Conservation (phyloP, 2,888 invertebrate genomes). For the Beris chalybata region DNA sequence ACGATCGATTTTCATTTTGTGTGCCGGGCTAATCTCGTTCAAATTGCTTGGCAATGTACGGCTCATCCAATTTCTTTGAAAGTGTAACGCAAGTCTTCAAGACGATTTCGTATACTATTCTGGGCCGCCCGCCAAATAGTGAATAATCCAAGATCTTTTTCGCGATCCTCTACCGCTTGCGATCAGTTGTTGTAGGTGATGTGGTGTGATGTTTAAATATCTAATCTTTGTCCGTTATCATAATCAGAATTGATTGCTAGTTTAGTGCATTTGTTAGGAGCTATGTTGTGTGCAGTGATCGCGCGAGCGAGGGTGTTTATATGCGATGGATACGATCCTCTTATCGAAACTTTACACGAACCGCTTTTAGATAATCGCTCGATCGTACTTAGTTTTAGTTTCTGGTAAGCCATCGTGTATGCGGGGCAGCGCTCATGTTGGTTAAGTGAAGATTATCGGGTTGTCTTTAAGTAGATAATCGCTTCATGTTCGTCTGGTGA, state of each 20-base stretch:
- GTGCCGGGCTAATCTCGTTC: too few relatives aligned
- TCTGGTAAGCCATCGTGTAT: not conserved
- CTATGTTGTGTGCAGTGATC: not conserved
- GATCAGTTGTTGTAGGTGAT: not conserved
- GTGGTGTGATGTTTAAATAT: not conserved
- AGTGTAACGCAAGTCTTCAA: too few relatives aligned
- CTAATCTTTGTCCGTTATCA: constrained; percentile 15
- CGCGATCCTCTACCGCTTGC: too few relatives aligned
- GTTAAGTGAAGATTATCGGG: constrained; percentile 15
- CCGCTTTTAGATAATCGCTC: not conserved
- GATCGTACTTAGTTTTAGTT: not conserved
- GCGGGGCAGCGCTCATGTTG: not conserved
- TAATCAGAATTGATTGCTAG: constrained; percentile 17
- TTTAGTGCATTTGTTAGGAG: not conserved
- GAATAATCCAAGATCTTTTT: too few relatives aligned
- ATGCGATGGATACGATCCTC: not conserved
- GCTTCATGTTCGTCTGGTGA: constrained; percentile 9
- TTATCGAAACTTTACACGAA: constrained; percentile 4
- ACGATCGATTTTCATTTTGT: too few relatives aligned
- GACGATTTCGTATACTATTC: too few relatives aligned
- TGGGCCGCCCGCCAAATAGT: too few relatives aligned
- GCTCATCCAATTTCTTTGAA: too few relatives aligned
- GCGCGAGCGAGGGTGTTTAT: constrained; percentile 12
- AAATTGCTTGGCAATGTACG: too few relatives aligned
- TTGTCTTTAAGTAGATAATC: constrained; percentile 18